Percentiles rank a stretch among this genome's conserved stretches.
Conservation (phyloP, 2,888 invertebrate genomes). For the Cephus rjabovi region DNA sequence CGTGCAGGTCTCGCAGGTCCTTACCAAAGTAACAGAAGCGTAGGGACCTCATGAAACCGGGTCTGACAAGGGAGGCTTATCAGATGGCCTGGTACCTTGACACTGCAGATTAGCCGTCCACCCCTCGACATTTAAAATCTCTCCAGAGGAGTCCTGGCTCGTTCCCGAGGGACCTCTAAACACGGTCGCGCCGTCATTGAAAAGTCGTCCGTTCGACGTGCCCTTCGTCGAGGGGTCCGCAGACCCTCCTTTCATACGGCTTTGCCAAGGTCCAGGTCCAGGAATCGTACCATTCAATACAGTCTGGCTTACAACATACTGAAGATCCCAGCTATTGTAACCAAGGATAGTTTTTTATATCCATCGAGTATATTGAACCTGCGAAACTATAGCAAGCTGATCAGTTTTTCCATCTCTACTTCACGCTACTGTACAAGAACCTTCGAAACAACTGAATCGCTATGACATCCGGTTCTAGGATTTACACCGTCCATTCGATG, state of each 20-base stretch:
- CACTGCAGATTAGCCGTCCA: slow-evolving; percentile 41
- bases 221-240: background rate
- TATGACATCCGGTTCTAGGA: background rate
- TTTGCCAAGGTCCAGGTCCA: background rate
- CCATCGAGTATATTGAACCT: background rate
- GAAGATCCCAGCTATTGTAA: background rate
- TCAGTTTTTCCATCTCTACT: background rate
- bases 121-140: slow-evolving; percentile 27
- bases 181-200: slow-evolving; percentile 33
- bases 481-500: background rate
- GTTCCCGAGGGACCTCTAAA: slow-evolving; percentile 27
- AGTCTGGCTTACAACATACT: background rate
- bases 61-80: slow-evolving; percentile 26
- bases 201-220: slow-evolving; percentile 30
- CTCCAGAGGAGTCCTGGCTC: slow-evolving; percentile 24
- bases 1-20: background rate
- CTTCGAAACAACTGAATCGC: background rate
- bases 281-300: background rate
- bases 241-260: background rate
- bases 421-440: background rate
- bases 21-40: background rate
- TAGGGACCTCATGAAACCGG: background rate
- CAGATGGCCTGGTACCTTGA: slow-evolving; percentile 43
- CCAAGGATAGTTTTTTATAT: background rate
- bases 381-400: background rate